Base-by-base conservation (phyloP, 2,113 vertebrate genomes). In the Planiliza haematocheilus region DNA sequence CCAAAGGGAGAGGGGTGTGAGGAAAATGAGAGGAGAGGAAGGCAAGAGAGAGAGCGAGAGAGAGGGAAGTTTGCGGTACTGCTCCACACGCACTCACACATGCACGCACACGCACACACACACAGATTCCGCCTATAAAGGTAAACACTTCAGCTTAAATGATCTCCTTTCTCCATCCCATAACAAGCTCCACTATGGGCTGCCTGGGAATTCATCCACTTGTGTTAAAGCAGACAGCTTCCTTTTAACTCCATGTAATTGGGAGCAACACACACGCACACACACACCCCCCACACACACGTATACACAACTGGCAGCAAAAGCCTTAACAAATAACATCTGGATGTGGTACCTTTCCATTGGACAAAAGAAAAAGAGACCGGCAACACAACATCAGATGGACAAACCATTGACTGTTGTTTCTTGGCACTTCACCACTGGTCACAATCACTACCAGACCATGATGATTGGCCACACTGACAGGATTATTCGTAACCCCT, bases 301-400 rank as follows among this genome's bases (percentile, higher is more conserved):
- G 46, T 24, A 34, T 11, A 71, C 43, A 75, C 57, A 84, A 43
- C 74, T 91, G 86, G 89, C 88, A 87, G 78, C 62, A 7, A 83
- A 84, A 52, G 51, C 48, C 70, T 84, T 79, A 74, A 92, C 79
- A 88, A 91, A 87, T 64, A 91, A 87, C 92, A 94, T 93, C 90
- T 93, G 92, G 89, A 70, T 65, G 64, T 86, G 42, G 79, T 87
- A 80, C 75, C 84, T 86, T 78, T 79, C 69, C 70, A 77, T 71
- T 88, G 85, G 84, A 82, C 76, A 73, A 86, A 88, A 84, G 50
- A 53, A 67, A 68, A 82, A 69, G 77, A 83, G 67, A 86, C 16
- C 79, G 81, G 77, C 61, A 87, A 71, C 66, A 84, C 70, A 86
- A 88, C 77, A 91, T 78, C 79, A 50, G 58, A 78, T 73, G 59